Percentiles rank a stretch among this genome's conserved stretches.
Conservation (phyloP, 2,797 vertebrate genomes). For the Esox masquinongy region DNA sequence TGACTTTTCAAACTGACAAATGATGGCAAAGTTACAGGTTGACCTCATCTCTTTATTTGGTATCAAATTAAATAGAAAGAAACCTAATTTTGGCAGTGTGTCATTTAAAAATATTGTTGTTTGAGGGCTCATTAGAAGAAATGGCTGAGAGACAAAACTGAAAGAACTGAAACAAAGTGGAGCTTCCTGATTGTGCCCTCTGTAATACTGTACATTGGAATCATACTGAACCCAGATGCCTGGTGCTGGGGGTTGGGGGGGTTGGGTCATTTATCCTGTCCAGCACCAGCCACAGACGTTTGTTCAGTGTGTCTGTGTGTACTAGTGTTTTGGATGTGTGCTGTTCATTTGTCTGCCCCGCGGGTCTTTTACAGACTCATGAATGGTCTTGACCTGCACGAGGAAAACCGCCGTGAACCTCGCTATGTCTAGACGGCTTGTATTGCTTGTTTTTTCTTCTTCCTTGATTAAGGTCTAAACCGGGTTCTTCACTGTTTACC, state of each 20-base stretch:
- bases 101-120: not conserved
- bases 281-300: constrained; percentile 9
- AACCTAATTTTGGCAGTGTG: not conserved
- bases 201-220: not conserved
- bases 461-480: constrained; percentile 55
- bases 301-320: constrained; percentile 12
- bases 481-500: constrained; percentile 28
- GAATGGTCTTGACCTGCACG: constrained; percentile 5
- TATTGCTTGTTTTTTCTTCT: constrained; percentile 45
- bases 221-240: not conserved
- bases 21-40: not conserved
- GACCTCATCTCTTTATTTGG: not conserved
- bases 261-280: too few relatives aligned
- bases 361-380: not conserved
- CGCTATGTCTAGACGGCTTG: constrained; percentile 10
- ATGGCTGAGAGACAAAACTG: not conserved
- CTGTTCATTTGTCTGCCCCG: not conserved
- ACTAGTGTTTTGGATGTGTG: not conserved
- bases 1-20: not conserved
- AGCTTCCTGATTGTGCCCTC: not conserved
- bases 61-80: not conserved
- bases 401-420: not conserved
- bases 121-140: not conserved
- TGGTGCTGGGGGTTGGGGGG: not conserved
- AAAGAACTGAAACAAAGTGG: not conserved